Percentiles rank a stretch among this genome's conserved stretches.
Conservation (phyloP, 2,797 vertebrate species). For the Pseudocheirus occidentalis region DNA sequence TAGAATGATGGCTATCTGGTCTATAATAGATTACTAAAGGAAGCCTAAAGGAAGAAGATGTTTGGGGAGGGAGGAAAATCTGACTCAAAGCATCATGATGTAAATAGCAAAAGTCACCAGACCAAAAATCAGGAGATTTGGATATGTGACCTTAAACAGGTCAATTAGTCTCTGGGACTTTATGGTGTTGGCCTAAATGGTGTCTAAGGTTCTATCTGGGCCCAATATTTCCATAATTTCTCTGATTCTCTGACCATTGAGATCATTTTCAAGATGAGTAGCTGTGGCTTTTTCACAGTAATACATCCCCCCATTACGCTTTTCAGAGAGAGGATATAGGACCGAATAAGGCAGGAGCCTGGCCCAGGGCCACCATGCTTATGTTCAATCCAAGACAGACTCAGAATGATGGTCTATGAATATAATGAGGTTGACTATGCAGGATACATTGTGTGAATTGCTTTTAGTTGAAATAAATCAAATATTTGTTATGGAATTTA, state of each 20-base stretch:
- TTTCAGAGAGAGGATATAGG: not conserved
- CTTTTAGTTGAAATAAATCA: constrained; percentile 11
- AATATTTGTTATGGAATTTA: not conserved
- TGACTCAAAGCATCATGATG: constrained; percentile 2
- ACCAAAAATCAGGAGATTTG: not conserved
- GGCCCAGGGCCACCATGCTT: not conserved
- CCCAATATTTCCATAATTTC: not conserved
- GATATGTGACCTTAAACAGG: not conserved
- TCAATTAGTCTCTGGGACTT: not conserved
- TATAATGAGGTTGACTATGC: not conserved
- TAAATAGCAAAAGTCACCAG: not conserved
- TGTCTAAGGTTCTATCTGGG: not conserved
- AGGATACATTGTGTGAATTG: constrained; percentile 7
- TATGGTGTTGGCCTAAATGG: not conserved
- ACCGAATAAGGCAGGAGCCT: not conserved
- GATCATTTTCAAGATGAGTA: not conserved
- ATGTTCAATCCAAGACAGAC: not conserved
- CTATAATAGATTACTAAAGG: not conserved
- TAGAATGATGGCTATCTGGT: not conserved
- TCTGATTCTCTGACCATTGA: not conserved
- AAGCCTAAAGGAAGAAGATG: not conserved
- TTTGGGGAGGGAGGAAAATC: not conserved
- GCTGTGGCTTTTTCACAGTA: not conserved
- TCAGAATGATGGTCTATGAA: not conserved
- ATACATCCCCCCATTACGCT: not conserved